phyloP scores from a whole-genome alignment of 2,888 invertebrate genomes.

The Agrochola lychnidis region DNA sequence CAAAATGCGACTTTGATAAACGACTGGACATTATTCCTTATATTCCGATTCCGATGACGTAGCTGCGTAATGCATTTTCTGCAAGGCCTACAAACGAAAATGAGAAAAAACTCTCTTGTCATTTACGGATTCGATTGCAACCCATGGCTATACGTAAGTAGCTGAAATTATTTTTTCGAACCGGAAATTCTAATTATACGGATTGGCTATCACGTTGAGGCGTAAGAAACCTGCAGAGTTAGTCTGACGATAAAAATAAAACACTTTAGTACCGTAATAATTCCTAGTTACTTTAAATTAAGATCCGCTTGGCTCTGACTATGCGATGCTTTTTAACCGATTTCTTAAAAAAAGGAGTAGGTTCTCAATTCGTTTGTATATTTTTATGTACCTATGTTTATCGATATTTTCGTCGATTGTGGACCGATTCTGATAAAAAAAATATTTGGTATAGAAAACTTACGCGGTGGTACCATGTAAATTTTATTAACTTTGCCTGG shows the following conservation, averaged over 20 bases:
- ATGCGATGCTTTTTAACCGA: neutral
- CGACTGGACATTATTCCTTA: conserved; percentile 41
- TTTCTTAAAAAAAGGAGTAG: no score
- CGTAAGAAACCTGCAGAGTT: neutral
- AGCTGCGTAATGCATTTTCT: conserved; percentile 35
- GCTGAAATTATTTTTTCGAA: neutral
- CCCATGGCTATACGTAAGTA: neutral
- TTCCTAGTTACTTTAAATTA: conserved; percentile 29
- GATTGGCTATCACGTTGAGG: neutral
- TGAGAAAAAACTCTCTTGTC: neutral
- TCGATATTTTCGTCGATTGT: no score
- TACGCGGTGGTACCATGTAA: no score
- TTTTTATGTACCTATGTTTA: no score
- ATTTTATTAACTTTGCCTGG: no score
- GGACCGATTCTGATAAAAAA: no score
- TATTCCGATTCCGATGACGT: conserved; percentile 1
- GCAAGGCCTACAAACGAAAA: conserved; percentile 8
- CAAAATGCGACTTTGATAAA: conserved; percentile 46
- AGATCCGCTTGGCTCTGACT: conserved; percentile 5
- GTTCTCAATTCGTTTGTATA: no score
- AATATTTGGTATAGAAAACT: no score
- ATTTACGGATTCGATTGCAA: conserved; percentile 29
- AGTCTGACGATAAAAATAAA: conserved; percentile 1
- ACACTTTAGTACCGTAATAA: conserved; percentile 11
- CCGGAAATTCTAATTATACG: neutral